Evolutionary conservation across 2,888 invertebrate species (phyloP), one percentile per base, ranked within the genome.

Genomic region (Thereva unica): DNA sequence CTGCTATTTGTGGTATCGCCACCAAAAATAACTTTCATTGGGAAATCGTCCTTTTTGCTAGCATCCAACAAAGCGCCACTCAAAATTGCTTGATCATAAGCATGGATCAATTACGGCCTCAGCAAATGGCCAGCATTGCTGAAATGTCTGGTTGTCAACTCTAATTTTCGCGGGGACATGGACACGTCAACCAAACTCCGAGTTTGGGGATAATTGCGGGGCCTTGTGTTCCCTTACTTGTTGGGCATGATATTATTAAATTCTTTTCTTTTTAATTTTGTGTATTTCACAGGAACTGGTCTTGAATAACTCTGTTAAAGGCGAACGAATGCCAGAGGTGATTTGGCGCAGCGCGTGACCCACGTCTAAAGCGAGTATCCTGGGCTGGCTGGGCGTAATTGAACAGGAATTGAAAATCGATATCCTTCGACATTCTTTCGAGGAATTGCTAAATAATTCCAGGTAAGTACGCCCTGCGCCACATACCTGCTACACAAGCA

Each of bases 51-150:
- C 49, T 61, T 61, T 61, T 61, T 61, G 41, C 53, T 64, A 53
- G 44, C 10, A 38, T 37, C 50, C 34, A 41, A 23, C 9, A 53
- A 64, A 64, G 64, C 64, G 64, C 64, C 64, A 64, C 53, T 64
- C 38, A 37, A 54, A 64, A 64, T 64, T 64, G 37, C 64, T 64
- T 64, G 64, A 64, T 64, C 64, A 53, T 52, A 54, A 53, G 52
- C 7, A 37, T 44, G 42, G 52, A 64, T 64, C 64, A 53, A 44
- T 53, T 64, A 64, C 53, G 35, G 35, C 7, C 42, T 44, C 44
- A 64, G 42, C 53, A 50, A 61, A 61, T 61, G 41, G 50, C 23
- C 35, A 38, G 61, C 49, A 61, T 61, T 50, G 23, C 41, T 50
- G 9, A 50, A 8, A 61, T 61, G 49, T 40, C 37, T 41, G 40